Percentiles rank a stretch among this genome's conserved stretches.
Conservation (phyloP, 2,113 vertebrate genomes). For the Python bivittatus region DNA sequence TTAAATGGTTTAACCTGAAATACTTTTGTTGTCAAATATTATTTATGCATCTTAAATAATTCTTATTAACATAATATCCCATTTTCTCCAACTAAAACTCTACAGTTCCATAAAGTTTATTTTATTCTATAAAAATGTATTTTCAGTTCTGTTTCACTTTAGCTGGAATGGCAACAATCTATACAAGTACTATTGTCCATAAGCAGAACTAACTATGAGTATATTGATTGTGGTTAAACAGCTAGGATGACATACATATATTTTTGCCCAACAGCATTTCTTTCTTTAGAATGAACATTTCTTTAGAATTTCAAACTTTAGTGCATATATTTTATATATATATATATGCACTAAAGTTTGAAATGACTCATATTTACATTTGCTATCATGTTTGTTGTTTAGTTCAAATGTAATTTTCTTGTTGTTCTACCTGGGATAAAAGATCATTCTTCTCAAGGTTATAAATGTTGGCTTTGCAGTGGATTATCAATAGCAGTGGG, state of each 20-base stretch:
- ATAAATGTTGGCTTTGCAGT: background rate
- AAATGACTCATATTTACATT: too few relatives aligned
- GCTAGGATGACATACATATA: background rate
- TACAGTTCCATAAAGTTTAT: accelerated
- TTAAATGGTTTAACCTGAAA: background rate
- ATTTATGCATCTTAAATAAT: accelerated
- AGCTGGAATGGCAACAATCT: background rate
- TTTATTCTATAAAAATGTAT: background rate
- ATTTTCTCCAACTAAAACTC: background rate
- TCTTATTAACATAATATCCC: background rate
- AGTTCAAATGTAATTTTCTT: too few relatives aligned
- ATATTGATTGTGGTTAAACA: background rate
- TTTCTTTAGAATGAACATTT: too few relatives aligned
- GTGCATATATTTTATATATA: too few relatives aligned
- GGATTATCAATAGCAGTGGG: background rate
- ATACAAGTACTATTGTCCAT: background rate
- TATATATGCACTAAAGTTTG: too few relatives aligned
- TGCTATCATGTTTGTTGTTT: too few relatives aligned
- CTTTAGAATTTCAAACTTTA: too few relatives aligned
- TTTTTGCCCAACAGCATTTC: background rate
- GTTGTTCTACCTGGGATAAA: too few relatives aligned
- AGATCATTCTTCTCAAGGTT: background rate
- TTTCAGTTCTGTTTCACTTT: background rate
- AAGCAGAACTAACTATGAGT: background rate
- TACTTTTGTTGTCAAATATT: background rate